Conservation (phyloP, 2,113 vertebrate genomes). For the Notothenia coriiceps region DNA sequence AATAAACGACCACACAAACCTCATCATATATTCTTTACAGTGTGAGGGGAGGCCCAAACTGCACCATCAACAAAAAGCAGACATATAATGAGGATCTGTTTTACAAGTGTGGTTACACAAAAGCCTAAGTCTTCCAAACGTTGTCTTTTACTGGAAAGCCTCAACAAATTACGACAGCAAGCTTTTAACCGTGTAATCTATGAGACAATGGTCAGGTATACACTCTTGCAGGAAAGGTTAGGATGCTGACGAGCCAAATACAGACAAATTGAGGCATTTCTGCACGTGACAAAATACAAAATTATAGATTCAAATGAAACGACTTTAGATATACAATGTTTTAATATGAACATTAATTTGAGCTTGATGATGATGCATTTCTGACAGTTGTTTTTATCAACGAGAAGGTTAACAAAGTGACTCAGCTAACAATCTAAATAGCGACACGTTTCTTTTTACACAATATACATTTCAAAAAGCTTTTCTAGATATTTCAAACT, state of each 20-base stretch:
- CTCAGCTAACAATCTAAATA: background rate
- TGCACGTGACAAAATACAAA: background rate
- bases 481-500: background rate
- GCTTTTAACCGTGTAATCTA: conserved; percentile 13
- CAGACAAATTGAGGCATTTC: background rate
- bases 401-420: background rate
- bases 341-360: background rate
- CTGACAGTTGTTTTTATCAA: background rate
- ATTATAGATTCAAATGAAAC: background rate
- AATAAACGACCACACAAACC: conserved; percentile 73
- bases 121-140: conserved; percentile 56
- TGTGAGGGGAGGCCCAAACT: conserved; percentile 67
- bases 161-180: background rate
- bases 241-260: background rate
- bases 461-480: background rate
- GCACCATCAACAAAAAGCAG: conserved; percentile 72
- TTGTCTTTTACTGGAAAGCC: conserved; percentile 40
- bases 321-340: background rate
- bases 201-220: conserved; percentile 17
- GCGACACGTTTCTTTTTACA: background rate
- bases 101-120: conserved; percentile 52
- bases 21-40: conserved; percentile 74
- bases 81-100: conserved; percentile 69
- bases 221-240: background rate
- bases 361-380: background rate